Conservation (phyloP, 2,113 vertebrate genomes). For the Ceuthmochares aereus region DNA sequence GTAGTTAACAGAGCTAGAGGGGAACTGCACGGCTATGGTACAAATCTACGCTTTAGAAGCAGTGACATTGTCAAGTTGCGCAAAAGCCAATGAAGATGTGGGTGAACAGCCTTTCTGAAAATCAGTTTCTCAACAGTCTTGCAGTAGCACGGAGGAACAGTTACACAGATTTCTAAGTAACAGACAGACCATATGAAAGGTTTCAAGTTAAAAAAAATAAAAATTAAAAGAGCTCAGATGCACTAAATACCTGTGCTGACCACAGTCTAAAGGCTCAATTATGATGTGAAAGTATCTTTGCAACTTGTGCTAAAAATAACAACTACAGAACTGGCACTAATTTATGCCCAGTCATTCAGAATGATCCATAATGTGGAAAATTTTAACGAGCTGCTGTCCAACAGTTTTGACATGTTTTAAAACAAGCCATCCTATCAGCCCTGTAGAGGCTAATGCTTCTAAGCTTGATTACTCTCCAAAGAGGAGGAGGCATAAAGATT, state of each 20-base stretch:
- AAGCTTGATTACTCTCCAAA: constrained; percentile 17
- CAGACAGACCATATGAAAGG: not conserved
- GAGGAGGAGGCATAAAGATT: constrained; percentile 20
- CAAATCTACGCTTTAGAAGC: not conserved
- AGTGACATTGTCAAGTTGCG: not conserved
- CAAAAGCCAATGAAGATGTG: not conserved
- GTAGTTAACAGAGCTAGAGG: not conserved
- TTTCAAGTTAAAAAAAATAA: not conserved
- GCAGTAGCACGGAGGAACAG: not conserved
- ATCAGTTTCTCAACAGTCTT: not conserved
- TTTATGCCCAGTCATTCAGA: not conserved
- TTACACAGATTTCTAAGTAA: not conserved
- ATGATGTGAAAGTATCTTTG: not conserved
- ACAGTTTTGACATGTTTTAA: constrained; percentile 11
- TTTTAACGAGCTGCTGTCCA: constrained; percentile 28
- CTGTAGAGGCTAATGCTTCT: not conserved
- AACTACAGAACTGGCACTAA: not conserved
- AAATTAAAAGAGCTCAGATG: not conserved
- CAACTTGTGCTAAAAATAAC: constrained; percentile 3
- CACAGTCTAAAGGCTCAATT: not conserved
- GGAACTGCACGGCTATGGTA: not conserved
- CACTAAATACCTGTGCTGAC: not conserved
- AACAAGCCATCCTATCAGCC: not conserved
- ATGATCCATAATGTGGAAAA: not conserved
- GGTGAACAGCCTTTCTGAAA: not conserved